Conservation (phyloP, 1,140 invertebrate genomes). For the Drosophila seguyi region DNA sequence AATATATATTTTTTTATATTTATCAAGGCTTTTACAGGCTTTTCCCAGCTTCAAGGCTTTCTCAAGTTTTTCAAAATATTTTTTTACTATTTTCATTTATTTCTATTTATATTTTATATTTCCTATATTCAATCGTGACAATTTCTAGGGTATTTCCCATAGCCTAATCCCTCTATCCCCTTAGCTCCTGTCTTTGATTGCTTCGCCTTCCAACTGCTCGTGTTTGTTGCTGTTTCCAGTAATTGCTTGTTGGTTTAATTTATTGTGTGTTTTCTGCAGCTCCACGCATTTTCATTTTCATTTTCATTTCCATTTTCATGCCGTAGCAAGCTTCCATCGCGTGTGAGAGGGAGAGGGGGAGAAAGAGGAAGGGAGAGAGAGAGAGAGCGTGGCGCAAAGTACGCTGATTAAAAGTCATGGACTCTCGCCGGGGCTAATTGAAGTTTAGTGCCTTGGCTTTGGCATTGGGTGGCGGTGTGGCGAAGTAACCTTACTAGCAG, state of each 20-base stretch:
- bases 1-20: too few species aligned
- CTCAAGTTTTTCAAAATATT: too few species aligned
- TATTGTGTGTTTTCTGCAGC: constrained; percentile 61
- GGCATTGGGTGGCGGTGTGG: constrained; percentile 32
- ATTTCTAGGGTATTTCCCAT: neutral
- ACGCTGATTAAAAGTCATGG: constrained; percentile 83
- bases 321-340: constrained; percentile 1
- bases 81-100: too few species aligned
- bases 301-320: constrained; percentile 33
- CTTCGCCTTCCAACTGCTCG: neutral
- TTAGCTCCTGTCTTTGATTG: constrained; percentile 8
- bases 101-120: too few species aligned
- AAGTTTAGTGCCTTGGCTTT: constrained; percentile 76
- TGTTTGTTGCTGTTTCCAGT: constrained; percentile 49
- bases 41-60: too few species aligned
- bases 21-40: too few species aligned
- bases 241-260: constrained; percentile 80
- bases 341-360: constrained; percentile 11
- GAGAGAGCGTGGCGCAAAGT: constrained; percentile 53
- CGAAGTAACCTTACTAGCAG: constrained; percentile 1
- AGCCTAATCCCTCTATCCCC: fast-evolving
- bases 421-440: constrained; percentile 73
- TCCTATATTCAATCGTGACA: too few species aligned
- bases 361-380: neutral
- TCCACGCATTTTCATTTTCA: constrained; percentile 56